Conservation (phyloP, 2,888 invertebrate species). For the Leptinotarsa rubiginosa region DNA sequence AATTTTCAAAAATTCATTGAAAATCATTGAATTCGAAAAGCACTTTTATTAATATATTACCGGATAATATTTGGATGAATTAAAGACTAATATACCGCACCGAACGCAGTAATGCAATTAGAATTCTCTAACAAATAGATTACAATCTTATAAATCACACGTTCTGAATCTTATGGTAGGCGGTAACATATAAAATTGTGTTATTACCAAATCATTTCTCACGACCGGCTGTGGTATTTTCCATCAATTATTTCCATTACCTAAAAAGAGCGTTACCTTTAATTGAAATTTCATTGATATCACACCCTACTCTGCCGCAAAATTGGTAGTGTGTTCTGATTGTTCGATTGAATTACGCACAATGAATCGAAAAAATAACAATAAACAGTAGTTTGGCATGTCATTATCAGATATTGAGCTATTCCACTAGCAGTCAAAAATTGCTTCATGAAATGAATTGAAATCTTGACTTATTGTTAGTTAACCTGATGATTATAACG, state of each 20-base stretch:
- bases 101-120: neutral
- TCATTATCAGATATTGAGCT: neutral
- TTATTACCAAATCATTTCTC: conserved; percentile 10
- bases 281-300: conserved; percentile 11
- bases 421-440: no score
- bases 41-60: neutral
- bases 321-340: neutral
- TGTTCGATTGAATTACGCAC: neutral
- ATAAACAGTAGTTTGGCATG: neutral
- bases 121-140: conserved; percentile 1
- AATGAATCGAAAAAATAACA: neutral
- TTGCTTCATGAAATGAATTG: no score
- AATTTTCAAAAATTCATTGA: no score
- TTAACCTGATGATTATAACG: no score
- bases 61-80: neutral
- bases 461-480: no score
- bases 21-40: no score
- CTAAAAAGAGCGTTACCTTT: neutral
- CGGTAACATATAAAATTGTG: neutral
- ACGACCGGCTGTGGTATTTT: conserved; percentile 2
- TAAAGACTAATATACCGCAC: neutral
- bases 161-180: conserved; percentile 13
- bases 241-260: conserved; percentile 3
- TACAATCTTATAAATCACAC: conserved; percentile 5
- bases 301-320: conserved; percentile 2